Base-by-base conservation (phyloP, 2,888 invertebrate genomes). In the Diadegma fenestrale region DNA sequence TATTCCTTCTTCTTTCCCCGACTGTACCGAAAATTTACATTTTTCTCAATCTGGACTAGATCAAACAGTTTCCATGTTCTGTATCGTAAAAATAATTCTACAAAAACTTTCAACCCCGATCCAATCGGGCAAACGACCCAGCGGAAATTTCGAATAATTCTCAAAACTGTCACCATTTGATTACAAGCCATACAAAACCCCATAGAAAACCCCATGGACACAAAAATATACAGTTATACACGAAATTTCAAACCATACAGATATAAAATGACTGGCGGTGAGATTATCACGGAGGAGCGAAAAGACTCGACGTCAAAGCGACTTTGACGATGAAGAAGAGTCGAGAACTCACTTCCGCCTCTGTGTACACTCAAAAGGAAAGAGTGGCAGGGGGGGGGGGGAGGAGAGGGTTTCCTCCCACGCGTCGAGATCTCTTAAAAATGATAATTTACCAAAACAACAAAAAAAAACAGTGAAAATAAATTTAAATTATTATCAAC, bases 221-320 rank as follows among this genome's bases (percentile, higher is more conserved):
- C n/a, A 33, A 48, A 48, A 66, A 33, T 30, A 17, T 14, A 45
- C n/a, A 48, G 30, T 30, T 69, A 26, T 69, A n/a, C 45, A 71
- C 3, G 1, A 33, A 37, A 37, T 72, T 37, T 14, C 30, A 17
- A 37, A 51, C 5, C n/a, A 12, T 48, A 51, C 17, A 26, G 17
- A 41, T 51, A 22, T 22, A 22, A 54, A 72, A 37, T 41, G 12
- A 0, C 66, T 19, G 33, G 33, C 69, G n/a, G 61, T 33, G 48
- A 68, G 73, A 79, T 83, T 79, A 78, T 83, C 78, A 83, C 78
- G 48, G 45, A 54, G 17, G 82, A 43, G 77, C 66, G 37, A 64
- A 82, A 72, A 72, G 30, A 33, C 64, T 64, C 64, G 37, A 69
- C 61, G 61, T 45, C 45, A 58, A 79, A 30, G n/a, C n/a, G 61